These are phyloP conservation scores for Zapus hudsonius DNA, from an alignment of 2,113 vertebrate species.

Conservation along the genomic window DNA sequence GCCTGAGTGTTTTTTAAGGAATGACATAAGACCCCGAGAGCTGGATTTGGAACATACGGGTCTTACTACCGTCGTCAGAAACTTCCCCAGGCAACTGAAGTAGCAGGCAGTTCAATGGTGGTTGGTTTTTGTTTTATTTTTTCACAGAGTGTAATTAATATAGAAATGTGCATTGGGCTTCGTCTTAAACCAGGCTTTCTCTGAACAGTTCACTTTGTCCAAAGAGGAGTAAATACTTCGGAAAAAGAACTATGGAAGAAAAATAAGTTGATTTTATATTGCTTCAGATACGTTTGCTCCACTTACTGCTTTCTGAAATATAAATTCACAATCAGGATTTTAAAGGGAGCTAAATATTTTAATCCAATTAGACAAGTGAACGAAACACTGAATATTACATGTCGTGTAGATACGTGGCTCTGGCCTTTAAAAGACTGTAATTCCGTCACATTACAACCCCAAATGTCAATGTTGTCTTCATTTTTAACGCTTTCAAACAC, in stretches of 20 bases:
- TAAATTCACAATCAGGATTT: slow-evolving; percentile 73
- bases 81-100: not conserved
- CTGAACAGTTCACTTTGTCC: slow-evolving; percentile 48
- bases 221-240: not conserved
- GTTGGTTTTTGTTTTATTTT: not conserved
- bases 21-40: slow-evolving; percentile 73
- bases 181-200: not conserved
- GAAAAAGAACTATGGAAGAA: not conserved
- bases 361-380: slow-evolving; percentile 74
- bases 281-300: slow-evolving; percentile 42
- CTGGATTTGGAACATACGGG: not conserved
- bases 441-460: slow-evolving; percentile 76
- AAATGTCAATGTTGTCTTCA: slow-evolving; percentile 78
- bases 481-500: slow-evolving; percentile 73
- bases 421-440: slow-evolving; percentile 80
- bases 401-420: slow-evolving; percentile 70
- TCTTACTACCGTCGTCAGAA: not conserved
- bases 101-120: no score
- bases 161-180: not conserved
- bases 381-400: slow-evolving; percentile 80
- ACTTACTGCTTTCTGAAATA: slow-evolving; percentile 61
- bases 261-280: slow-evolving; percentile 23
- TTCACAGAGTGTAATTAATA: not conserved
- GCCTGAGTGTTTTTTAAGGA: slow-evolving; percentile 80
- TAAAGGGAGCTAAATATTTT: slow-evolving; percentile 78